Conservation (phyloP, 1,140 invertebrate species). For the Drosophila grimshawi region DNA sequence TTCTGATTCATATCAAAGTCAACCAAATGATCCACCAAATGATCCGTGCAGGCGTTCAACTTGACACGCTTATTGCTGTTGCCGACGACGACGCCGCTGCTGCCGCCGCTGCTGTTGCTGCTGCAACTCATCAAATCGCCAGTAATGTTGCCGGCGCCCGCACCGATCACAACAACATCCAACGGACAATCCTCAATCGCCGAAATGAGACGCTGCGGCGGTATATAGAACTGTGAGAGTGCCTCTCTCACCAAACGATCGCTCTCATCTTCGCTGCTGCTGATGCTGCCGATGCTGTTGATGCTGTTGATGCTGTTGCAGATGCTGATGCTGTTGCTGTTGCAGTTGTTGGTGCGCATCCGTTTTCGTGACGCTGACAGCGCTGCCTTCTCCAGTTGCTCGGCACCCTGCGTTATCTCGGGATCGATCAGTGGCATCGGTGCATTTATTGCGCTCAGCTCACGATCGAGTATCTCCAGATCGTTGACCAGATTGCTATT, state of each 20-base stretch:
- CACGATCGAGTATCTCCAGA: conserved; percentile 81
- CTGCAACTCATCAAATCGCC: conserved; percentile 13
- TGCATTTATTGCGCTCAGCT: conserved; percentile 83
- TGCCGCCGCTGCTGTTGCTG: conserved; percentile 3
- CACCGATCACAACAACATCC: conserved; percentile 70
- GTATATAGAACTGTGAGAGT: conserved; percentile 89
- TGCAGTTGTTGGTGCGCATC: conserved; percentile 66
- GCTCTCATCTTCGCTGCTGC: conserved; percentile 86
- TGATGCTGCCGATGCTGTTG: conserved; percentile 60
- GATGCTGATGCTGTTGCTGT: conserved; percentile 79
- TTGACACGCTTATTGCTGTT: background rate
- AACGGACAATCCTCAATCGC: conserved; percentile 87
- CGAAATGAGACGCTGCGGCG: conserved; percentile 88
- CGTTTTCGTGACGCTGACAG: conserved; percentile 76
- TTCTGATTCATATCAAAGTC: conserved; percentile 84
- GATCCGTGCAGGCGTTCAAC: conserved; percentile 14
- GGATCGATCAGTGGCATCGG: conserved; percentile 83
- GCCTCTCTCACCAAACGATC: conserved; percentile 87
- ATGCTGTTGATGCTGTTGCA: no score
- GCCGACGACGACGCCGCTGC: background rate
- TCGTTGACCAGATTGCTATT: conserved; percentile 77
- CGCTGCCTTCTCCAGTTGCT: conserved; percentile 80
- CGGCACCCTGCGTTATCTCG: conserved; percentile 81
- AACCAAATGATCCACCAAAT: conserved; percentile 73
- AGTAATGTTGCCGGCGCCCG: conserved; percentile 38